These are phyloP conservation scores for Dicrostonyx torquatus DNA, from an alignment of 2,797 vertebrate species.

Conservation along the genomic window DNA sequence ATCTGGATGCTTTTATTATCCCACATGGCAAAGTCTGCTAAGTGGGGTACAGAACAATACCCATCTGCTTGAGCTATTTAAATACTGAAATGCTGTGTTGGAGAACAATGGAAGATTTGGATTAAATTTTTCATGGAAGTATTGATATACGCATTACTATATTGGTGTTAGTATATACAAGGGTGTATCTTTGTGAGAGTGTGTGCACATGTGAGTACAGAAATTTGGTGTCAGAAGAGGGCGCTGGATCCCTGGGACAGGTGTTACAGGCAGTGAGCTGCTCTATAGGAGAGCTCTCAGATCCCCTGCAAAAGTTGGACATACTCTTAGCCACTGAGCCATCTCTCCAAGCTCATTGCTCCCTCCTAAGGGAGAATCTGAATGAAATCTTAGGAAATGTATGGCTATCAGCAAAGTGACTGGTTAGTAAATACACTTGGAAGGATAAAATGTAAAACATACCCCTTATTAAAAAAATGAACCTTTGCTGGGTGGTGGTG, in stretches of 20 bases:
- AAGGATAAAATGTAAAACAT: conserved; percentile 21
- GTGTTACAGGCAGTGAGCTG: background rate
- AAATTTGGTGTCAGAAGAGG: background rate
- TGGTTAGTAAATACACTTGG: background rate
- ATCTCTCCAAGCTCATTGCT: background rate
- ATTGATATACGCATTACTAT: background rate
- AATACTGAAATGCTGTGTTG: background rate
- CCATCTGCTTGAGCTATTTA: background rate
- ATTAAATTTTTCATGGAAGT: conserved; percentile 1
- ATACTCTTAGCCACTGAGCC: background rate
- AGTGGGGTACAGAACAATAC: background rate
- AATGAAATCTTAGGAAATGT: background rate
- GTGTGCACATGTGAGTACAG: background rate
- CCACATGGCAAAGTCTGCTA: background rate
- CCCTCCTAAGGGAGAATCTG: background rate
- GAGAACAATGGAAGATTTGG: background rate
- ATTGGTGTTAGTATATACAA: background rate
- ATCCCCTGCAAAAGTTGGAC: too few relatives aligned
- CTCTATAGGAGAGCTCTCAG: background rate
- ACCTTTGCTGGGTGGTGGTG: background rate
- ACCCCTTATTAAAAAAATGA: background rate
- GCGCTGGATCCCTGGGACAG: too few relatives aligned
- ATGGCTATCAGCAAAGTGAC: conserved; percentile 23
- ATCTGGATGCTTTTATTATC: background rate
- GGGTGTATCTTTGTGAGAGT: background rate